These are phyloP conservation scores for Zaprionus vittiger DNA, from an alignment of 1,140 invertebrate genomes.

Conservation along the genomic window DNA sequence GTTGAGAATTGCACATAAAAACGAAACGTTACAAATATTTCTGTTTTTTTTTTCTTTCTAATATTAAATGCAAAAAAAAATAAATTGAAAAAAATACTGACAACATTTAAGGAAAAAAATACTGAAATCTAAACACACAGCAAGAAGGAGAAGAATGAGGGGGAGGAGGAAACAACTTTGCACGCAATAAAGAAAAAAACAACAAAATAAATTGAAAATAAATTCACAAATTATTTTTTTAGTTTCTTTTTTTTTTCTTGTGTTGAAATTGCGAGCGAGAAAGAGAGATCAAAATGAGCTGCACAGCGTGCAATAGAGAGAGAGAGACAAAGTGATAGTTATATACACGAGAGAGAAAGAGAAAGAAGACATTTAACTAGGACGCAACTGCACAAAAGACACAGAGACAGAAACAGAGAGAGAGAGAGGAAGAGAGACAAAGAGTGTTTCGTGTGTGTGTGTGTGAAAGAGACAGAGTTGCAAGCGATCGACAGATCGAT, in stretches of 20 bases:
- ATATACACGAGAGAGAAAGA: slow-evolving; percentile 21
- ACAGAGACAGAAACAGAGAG: slow-evolving; percentile 30
- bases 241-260: neutral
- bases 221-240: neutral
- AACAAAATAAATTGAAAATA: neutral
- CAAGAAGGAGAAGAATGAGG: neutral
- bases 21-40: slow-evolving; percentile 28
- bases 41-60: slow-evolving; percentile 2
- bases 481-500: slow-evolving; percentile 6
- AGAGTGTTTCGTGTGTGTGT: slow-evolving; percentile 19
- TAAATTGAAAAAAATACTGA: slow-evolving; percentile 26
- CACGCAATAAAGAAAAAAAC: slow-evolving; percentile 9
- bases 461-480: slow-evolving; percentile 38
- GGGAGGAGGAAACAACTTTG: slow-evolving; percentile 4
- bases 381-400: slow-evolving; percentile 12
- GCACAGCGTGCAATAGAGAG: slow-evolving; percentile 28
- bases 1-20: slow-evolving; percentile 36
- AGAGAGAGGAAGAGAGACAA: slow-evolving; percentile 17
- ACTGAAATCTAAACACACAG: slow-evolving; percentile 21
- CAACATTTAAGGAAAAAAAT: slow-evolving; percentile 23
- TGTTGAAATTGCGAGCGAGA: neutral
- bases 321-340: slow-evolving; percentile 40
- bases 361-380: slow-evolving; percentile 15
- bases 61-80: neutral
- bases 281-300: slow-evolving; percentile 20